Conservation (phyloP, 2,888 invertebrate genomes). For the Leptinotarsa tumamoca region DNA sequence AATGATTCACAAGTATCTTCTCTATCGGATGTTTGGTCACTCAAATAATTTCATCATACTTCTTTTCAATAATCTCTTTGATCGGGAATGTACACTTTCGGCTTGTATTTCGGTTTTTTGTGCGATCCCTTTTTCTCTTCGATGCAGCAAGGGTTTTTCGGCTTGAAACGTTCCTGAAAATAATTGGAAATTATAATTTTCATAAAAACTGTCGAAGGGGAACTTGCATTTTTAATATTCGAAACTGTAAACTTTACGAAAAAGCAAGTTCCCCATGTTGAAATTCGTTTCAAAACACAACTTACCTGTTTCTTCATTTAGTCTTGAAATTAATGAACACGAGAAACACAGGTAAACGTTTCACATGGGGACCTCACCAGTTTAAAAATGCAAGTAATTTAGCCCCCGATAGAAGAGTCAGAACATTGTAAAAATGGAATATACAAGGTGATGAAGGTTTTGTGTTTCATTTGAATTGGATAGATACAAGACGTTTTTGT, state of each 20-base stretch:
- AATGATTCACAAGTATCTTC: too few species aligned
- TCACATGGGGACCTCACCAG: constrained; percentile 33
- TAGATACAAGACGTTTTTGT: neutral
- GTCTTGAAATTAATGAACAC: neutral
- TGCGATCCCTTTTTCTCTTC: constrained; percentile 23
- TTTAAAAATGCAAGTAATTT: constrained; percentile 31
- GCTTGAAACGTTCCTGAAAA: constrained; percentile 37
- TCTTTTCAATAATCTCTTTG: constrained; percentile 29
- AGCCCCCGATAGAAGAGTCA: neutral
- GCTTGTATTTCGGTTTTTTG: constrained; percentile 19
- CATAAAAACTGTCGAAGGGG: constrained; percentile 13
- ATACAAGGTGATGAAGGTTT: neutral
- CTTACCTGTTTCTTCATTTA: constrained; percentile 32
- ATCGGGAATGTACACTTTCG: constrained; percentile 36
- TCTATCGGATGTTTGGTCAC: too few species aligned
- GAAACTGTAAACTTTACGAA: constrained; percentile 11
- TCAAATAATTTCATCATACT: neutral
- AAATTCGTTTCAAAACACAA: constrained; percentile 23
- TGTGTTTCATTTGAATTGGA: neutral
- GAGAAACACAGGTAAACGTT: constrained; percentile 12
- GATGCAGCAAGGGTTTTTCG: constrained; percentile 40
- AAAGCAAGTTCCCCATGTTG: constrained; percentile 43
- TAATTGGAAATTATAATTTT: neutral
- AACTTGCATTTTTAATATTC: constrained; percentile 40
- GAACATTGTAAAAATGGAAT: neutral